phyloP scores from a whole-genome alignment of 2,888 invertebrate species.

The Mycalesis mineus region DNA sequence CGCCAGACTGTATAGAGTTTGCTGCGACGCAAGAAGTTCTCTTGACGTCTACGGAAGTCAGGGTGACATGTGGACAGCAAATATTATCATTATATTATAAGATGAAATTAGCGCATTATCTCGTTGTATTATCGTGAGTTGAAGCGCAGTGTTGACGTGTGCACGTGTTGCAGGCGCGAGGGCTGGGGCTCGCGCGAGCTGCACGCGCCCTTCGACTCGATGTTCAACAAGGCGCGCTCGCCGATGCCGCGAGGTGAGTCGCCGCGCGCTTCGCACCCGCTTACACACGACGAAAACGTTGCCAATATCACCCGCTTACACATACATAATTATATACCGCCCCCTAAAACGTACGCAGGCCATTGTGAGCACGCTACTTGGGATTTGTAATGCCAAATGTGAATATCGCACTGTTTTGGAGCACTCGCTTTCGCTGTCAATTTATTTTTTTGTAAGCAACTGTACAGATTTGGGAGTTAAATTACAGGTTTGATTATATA shows the following conservation, averaged over 20 bases:
- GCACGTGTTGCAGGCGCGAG: conserved; percentile 56
- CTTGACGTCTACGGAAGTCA: too few species aligned
- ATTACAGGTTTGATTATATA: too few species aligned
- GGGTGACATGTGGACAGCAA: too few species aligned
- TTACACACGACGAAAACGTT: conserved; percentile 55
- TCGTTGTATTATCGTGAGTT: too few species aligned
- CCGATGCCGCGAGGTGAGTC: conserved; percentile 84
- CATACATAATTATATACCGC: neutral
- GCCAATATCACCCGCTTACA: conserved; percentile 43
- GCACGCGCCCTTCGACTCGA: conserved; percentile 84
- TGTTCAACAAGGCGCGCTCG: conserved; percentile 79
- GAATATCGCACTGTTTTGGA: conserved; percentile 15
- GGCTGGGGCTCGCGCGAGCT: conserved; percentile 82
- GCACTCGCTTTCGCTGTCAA: conserved; percentile 14
- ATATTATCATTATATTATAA: too few species aligned
- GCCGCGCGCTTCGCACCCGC: conserved; percentile 34
- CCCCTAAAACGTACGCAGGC: neutral
- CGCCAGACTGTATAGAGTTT: too few species aligned
- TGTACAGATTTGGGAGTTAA: too few species aligned
- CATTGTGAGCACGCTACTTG: conserved; percentile 6
- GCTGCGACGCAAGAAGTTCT: too few species aligned
- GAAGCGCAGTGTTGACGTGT: neutral
- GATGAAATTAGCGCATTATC: too few species aligned
- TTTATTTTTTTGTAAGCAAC: neutral
- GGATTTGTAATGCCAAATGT: conserved; percentile 7